Conservation (phyloP, 1,140 invertebrate species). For the Rhagoletis zephyria region DNA sequence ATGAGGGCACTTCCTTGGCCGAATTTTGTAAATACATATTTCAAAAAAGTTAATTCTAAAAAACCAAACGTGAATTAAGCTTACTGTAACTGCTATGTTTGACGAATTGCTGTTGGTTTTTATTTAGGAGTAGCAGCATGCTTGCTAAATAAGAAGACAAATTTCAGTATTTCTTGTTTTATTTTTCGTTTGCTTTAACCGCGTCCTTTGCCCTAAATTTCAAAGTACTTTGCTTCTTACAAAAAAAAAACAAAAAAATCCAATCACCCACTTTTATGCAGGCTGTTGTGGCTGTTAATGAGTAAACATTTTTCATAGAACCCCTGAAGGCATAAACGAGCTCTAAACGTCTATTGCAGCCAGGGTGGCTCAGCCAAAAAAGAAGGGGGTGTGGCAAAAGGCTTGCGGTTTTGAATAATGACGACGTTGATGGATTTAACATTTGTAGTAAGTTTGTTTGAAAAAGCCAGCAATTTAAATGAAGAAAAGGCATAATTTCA, state of each 20-base stretch:
- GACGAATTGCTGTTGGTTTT: background rate
- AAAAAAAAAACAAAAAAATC: background rate
- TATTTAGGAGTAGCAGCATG: background rate
- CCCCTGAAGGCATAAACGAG: background rate
- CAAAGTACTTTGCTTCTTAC: background rate
- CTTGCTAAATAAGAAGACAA: background rate
- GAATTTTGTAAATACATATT: no score
- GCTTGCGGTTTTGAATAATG: background rate
- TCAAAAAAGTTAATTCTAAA: no score
- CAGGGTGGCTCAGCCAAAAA: background rate
- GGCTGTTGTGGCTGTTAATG: background rate
- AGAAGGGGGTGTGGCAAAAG: background rate
- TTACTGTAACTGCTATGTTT: no score
- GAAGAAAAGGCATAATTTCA: background rate
- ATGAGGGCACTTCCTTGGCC: no score
- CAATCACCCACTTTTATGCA: background rate
- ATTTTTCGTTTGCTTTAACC: background rate
- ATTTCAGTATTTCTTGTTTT: background rate
- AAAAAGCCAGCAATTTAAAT: background rate
- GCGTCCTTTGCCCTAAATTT: background rate
- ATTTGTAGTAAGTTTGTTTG: background rate
- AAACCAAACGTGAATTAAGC: no score
- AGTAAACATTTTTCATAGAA: slow-evolving; percentile 25
- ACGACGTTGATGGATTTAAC: background rate
- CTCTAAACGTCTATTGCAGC: background rate